These are phyloP conservation scores for Nasonia longicornis DNA, from an alignment of 1,140 invertebrate genomes.

Conservation along the genomic window DNA sequence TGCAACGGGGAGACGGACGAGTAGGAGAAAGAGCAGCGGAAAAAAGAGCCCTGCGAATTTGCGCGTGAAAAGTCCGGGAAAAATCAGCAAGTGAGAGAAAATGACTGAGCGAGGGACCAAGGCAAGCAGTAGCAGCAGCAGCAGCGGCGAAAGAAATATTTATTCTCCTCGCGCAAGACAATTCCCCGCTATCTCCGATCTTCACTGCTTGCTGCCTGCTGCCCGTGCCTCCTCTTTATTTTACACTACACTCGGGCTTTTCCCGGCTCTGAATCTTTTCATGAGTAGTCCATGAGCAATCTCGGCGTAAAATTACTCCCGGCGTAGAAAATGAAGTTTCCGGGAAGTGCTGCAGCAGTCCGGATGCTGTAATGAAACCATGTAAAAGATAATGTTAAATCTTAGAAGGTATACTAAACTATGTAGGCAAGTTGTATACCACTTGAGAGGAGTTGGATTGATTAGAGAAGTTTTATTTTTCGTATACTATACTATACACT, in stretches of 20 bases:
- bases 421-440: too few relatives aligned
- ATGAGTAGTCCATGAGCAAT: not conserved
- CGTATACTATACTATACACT: too few relatives aligned
- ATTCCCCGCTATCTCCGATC: not conserved
- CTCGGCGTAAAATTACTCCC: constrained; percentile 16
- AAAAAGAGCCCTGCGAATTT: constrained; percentile 15
- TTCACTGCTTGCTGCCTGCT: not conserved
- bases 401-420: too few relatives aligned
- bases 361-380: not conserved
- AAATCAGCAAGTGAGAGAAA: constrained; percentile 16
- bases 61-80: not conserved
- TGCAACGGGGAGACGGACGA: not conserved
- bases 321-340: constrained; percentile 2
- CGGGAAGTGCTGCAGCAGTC: not conserved
- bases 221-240: not conserved
- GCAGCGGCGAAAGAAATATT: constrained; percentile 46
- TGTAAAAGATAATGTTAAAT: not conserved
- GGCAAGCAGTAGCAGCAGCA: not conserved
- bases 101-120: constrained; percentile 18
- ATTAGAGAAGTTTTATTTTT: too few relatives aligned
- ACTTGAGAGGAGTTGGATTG: too few relatives aligned
- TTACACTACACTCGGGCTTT: not conserved
- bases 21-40: not conserved
- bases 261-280: not conserved
- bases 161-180: constrained; percentile 38